Conservation (phyloP, 2,888 invertebrate species). For the Rhodophaea formosa region DNA sequence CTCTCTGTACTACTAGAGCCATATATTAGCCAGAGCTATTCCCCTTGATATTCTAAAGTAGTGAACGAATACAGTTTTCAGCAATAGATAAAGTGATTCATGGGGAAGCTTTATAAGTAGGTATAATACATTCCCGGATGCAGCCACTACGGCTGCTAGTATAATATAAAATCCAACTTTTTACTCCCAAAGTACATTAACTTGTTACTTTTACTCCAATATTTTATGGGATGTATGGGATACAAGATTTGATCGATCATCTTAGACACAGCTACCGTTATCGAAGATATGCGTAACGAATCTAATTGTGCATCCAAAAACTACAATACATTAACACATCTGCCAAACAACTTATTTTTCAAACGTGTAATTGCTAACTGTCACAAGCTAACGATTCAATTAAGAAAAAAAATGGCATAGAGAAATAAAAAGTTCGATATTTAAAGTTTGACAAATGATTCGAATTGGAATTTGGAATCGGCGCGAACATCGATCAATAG, state of each 20-base stretch:
- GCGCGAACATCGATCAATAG: slow-evolving; percentile 62
- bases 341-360: slow-evolving; percentile 14
- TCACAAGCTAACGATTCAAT: slow-evolving; percentile 41
- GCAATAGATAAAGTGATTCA: too few species aligned
- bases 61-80: too few species aligned
- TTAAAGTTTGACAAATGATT: slow-evolving; percentile 72
- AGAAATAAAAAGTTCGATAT: slow-evolving; percentile 37
- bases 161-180: too few species aligned
- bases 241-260: slow-evolving; percentile 1
- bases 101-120: too few species aligned
- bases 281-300: slow-evolving; percentile 9
- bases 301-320: slow-evolving; percentile 7
- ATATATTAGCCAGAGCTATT: too few species aligned
- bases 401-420: slow-evolving; percentile 24
- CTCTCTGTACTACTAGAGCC: too few species aligned
- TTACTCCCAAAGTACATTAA: too few species aligned
- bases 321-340: slow-evolving; percentile 28
- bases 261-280: not conserved
- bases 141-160: too few species aligned
- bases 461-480: slow-evolving; percentile 53
- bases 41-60: too few species aligned
- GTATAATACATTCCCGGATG: too few species aligned
- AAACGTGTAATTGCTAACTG: slow-evolving; percentile 13
- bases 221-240: too few species aligned
- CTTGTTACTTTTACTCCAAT: not conserved